A percentile compares a stretch with the other conserved stretches of the same genome.
Conservation (phyloP, 2,888 invertebrate species). For the Desoria tigrina region DNA sequence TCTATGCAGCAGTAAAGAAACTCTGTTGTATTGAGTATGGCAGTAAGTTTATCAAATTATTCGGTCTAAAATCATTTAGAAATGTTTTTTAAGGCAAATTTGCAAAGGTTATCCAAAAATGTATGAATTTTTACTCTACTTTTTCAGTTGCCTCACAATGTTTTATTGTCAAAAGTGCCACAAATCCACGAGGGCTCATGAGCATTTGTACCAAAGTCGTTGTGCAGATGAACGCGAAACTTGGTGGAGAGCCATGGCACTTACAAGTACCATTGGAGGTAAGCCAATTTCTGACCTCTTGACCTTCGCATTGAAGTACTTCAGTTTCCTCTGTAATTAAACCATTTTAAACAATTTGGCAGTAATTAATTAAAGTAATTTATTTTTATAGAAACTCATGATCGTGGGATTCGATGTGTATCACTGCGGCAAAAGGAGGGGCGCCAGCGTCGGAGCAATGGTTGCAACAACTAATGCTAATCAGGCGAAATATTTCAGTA, state of each 20-base stretch:
- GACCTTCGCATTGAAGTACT: too few relatives aligned
- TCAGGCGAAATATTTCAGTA: conserved; percentile 71
- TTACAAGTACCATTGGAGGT: too few relatives aligned
- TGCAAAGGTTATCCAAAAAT: too few relatives aligned
- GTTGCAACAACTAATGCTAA: conserved; percentile 68
- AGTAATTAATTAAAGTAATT: neutral
- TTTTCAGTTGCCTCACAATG: conserved; percentile 48
- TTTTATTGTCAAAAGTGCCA: conserved; percentile 33
- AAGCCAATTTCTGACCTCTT: too few relatives aligned
- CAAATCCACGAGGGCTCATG: conserved; percentile 32
- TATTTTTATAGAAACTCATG: conserved; percentile 55
- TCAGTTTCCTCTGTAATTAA: too few relatives aligned
- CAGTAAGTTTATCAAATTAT: conserved; percentile 24
- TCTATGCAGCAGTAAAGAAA: conserved; percentile 39
- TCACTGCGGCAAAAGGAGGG: conserved; percentile 72
- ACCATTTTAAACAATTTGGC: too few relatives aligned
- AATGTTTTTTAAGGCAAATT: too few relatives aligned
- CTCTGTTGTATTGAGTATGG: conserved; percentile 35
- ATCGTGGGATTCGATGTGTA: conserved; percentile 72
- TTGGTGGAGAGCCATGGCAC: too few relatives aligned
- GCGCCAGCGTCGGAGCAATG: conserved; percentile 68
- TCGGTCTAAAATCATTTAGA: too few relatives aligned
- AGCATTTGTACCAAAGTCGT: conserved; percentile 1
- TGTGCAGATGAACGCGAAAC: too few relatives aligned
- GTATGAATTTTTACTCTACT: too few relatives aligned